Evolutionary conservation across 2,888 invertebrate genomes (phyloP).

Genomic region (Calameuta pallipes): DNA sequence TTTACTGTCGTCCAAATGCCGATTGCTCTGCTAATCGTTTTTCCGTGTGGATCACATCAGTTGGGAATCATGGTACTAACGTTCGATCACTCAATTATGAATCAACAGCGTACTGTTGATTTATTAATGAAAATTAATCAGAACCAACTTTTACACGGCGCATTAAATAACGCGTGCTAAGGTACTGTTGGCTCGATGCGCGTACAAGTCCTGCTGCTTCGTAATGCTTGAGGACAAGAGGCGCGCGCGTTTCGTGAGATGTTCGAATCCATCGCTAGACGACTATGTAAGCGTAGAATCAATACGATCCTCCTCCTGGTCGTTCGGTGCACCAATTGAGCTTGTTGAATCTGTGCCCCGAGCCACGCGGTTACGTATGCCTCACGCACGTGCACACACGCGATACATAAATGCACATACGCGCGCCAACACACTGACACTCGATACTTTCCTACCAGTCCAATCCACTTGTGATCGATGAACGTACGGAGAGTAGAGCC

Average conservation of each 20-base stretch:
- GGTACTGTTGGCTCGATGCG: not conserved
- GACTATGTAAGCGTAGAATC: constrained; percentile 55
- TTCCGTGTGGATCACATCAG: too few species aligned
- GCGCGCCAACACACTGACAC: constrained; percentile 16
- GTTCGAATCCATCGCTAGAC: constrained; percentile 33
- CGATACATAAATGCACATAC: not conserved
- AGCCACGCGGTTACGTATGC: constrained; percentile 60
- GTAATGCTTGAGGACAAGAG: not conserved
- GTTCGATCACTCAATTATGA: not conserved
- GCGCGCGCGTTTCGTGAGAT: not conserved
- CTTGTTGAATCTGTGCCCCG: constrained; percentile 65
- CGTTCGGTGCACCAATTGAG: constrained; percentile 62
- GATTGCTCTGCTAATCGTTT: too few species aligned
- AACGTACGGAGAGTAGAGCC: constrained; percentile 40
- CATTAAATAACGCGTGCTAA: too few species aligned
- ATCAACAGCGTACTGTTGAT: not conserved
- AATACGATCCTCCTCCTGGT: constrained; percentile 55
- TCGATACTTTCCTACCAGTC: constrained; percentile 24
- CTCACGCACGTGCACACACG: constrained; percentile 26
- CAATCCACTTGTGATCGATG: constrained; percentile 56
- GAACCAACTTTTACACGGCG: not conserved
- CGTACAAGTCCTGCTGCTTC: not conserved
- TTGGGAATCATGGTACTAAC: too few species aligned
- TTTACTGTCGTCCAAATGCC: too few species aligned
- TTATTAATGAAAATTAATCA: too few species aligned